Conservation (phyloP, 2,797 vertebrate species). For the Anguilla marmorata region DNA sequence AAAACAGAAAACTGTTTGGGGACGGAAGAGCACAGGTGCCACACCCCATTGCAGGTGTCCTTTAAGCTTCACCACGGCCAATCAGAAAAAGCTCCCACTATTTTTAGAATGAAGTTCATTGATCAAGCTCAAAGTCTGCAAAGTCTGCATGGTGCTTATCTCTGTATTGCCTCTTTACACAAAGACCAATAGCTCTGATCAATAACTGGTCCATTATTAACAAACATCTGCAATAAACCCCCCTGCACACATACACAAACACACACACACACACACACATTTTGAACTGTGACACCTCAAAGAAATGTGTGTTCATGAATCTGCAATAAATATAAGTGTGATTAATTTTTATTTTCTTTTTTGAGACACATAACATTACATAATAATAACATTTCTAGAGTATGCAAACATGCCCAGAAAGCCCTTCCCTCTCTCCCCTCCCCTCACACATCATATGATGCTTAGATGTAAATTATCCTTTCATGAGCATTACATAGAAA, state of each 20-base stretch:
- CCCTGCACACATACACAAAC: too few relatives aligned
- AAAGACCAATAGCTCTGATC: not conserved
- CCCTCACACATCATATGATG: too few relatives aligned
- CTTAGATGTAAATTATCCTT: too few relatives aligned
- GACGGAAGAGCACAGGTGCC: not conserved
- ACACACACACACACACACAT: not conserved
- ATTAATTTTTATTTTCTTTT: too few relatives aligned
- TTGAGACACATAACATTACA: too few relatives aligned
- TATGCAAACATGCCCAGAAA: too few relatives aligned
- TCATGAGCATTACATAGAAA: too few relatives aligned
- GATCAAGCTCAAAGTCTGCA: slow-evolving; percentile 11
- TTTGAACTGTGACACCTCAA: not conserved
- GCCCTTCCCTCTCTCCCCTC: too few relatives aligned
- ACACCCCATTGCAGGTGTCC: not conserved
- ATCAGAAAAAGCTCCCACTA: not conserved
- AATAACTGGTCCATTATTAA: slow-evolving; percentile 6
- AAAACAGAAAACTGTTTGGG: not conserved
- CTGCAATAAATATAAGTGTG: not conserved
- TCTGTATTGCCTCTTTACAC: not conserved
- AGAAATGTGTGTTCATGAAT: not conserved
- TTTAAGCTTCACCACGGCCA: not conserved
- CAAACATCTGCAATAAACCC: slow-evolving; percentile 4
- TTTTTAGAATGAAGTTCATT: slow-evolving; percentile 18
- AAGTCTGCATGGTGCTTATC: not conserved
- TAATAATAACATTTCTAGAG: too few relatives aligned